Percentiles rank a stretch among this genome's conserved stretches.
These are phyloP conservation scores for Scotopteryx bipunctaria DNA, from an alignment of 2,888 invertebrate genomes.

Conservation along the genomic window DNA sequence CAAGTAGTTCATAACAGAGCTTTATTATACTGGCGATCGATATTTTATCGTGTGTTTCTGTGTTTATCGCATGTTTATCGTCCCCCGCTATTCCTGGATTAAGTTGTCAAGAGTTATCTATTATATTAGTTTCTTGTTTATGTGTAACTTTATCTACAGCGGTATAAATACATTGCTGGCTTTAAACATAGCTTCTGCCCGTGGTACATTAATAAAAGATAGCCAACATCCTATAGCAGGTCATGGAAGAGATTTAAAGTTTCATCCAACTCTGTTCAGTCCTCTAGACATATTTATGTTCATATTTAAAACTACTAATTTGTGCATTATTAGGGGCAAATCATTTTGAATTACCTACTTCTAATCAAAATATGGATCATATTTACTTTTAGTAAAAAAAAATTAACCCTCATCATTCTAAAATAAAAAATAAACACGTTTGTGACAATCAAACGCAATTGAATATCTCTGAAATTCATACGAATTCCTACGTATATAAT, in stretches of 20 bases:
- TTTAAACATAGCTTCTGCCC: too few species aligned
- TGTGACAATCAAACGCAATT: conserved; percentile 1
- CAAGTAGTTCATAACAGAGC: conserved; percentile 48
- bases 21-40: conserved; percentile 60
- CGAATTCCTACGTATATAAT: conserved; percentile 9
- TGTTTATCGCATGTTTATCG: conserved; percentile 39
- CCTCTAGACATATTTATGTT: too few species aligned
- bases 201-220: too few species aligned
- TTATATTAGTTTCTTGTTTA: conserved; percentile 21
- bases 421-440: conserved; percentile 3
- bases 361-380: too few species aligned
- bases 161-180: conserved; percentile 2
- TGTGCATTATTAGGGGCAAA: too few species aligned
- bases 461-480: conserved; percentile 6
- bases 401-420: neutral
- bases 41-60: conserved; percentile 52
- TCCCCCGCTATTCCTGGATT: conserved; percentile 48
- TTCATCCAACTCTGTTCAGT: too few species aligned
- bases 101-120: conserved; percentile 34
- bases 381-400: too few species aligned
- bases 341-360: too few species aligned
- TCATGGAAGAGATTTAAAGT: too few species aligned
- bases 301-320: too few species aligned
- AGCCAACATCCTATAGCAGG: too few species aligned
- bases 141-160: neutral